A percentile compares a stretch with the other conserved stretches of the same genome.
phyloP scores from a whole-genome alignment of 2,797 vertebrate species.

The Cryptoprocta ferox region DNA sequence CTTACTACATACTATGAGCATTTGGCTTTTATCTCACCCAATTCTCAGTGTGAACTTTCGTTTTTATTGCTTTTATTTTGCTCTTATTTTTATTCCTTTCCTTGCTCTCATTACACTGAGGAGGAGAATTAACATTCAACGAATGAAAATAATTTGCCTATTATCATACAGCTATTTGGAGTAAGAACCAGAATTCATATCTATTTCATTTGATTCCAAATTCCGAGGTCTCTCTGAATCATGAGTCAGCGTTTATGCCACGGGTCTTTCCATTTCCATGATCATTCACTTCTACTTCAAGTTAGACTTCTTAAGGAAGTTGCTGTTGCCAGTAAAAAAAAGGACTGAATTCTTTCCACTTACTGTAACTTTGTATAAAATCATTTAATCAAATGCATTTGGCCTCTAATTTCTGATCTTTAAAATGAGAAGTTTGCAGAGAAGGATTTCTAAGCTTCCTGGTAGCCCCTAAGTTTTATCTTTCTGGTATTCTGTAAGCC shows the following conservation, averaged over 20 bases:
- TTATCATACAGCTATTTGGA: background rate
- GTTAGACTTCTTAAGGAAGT: background rate
- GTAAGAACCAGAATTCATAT: background rate
- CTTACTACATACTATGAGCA: no score
- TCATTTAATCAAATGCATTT: background rate
- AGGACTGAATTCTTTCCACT: background rate
- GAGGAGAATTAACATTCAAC: background rate
- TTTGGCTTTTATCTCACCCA: background rate
- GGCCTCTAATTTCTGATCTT: background rate
- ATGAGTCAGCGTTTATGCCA: background rate
- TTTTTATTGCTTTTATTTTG: background rate
- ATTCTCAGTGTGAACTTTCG: background rate
- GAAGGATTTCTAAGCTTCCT: background rate
- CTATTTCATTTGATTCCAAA: background rate
- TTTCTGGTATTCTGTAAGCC: background rate
- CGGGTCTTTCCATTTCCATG: accelerated
- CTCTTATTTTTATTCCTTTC: background rate
- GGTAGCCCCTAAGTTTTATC: background rate
- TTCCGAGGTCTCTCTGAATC: background rate
- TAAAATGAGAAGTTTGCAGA: background rate
- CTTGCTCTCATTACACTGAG: background rate
- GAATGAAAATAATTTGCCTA: background rate
- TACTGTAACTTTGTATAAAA: background rate
- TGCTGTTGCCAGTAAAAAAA: background rate
- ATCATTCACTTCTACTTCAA: background rate